Evolutionary conservation across 2,113 vertebrate species (phyloP), one percentile per base, ranked within the genome.

Genomic region (Sander lucioperca): DNA sequence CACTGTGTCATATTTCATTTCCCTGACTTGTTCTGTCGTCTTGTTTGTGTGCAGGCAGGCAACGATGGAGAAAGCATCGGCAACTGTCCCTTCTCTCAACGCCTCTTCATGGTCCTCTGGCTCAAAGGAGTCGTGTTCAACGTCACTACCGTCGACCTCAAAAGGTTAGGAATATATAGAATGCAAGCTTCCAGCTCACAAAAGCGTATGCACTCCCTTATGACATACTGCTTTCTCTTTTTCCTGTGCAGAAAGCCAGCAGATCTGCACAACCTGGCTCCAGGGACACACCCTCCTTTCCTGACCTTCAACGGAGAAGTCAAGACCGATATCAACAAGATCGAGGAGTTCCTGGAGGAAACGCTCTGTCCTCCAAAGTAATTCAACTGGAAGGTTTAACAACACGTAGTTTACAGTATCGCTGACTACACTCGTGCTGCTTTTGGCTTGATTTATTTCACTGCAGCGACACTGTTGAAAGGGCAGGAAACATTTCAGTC

Each of bases 101-200:
- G 98, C 4, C 97, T 99, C 90, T 99, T 99, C 92, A 99, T 99
- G 98, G 98, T 99, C 90, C 97, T 99, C 33, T 99, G 98, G 98
- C 97, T 99, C 82, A 99, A 99, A 95, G 98, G 98, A 23, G 98
- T 99, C 18, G 97, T 99, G 70, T 99, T 99, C 94, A 99, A 99
- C 0, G 98, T 99, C 88, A 99, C 98, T 85, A 99, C 98, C 0
- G 98, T 99, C 56, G 98, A 99, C 87, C 95, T 99, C 87, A 99
- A 98, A 95, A 97, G 98, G 98, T 98, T 89, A 69, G 71, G 6
- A 11, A n/a, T 6, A 1, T 14, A 18, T 6, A 27, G 36, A 39
- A 14, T 5, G 47, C 25, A 12, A 30, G 23, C 48, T 8, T 58
- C 58, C 62, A 19, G 3, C 36, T 33, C 2, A 30, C 65, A 64